Evolutionary conservation across 2,888 invertebrate species (phyloP).

Genomic region (Dasysyrphus albostriatus): DNA sequence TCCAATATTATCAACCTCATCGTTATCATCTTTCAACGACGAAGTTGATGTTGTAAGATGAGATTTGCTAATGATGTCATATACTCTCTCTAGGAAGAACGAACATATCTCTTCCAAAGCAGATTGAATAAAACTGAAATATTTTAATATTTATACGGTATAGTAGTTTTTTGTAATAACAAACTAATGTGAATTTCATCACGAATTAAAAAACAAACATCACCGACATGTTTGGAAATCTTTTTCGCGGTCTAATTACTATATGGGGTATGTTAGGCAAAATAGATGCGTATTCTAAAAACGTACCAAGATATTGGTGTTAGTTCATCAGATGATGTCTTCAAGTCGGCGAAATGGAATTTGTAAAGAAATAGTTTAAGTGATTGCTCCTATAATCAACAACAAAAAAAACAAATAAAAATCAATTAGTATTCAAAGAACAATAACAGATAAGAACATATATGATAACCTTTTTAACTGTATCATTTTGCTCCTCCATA

Average conservation of each 20-base stretch:
- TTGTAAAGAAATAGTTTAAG: slow-evolving; percentile 81
- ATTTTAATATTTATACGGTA: slow-evolving; percentile 11
- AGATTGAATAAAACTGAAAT: slow-evolving; percentile 80
- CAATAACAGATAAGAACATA: neutral
- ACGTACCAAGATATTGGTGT: slow-evolving; percentile 44
- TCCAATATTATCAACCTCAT: neutral
- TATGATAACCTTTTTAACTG: slow-evolving; percentile 45
- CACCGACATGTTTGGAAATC: slow-evolving; percentile 14
- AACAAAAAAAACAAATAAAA: neutral
- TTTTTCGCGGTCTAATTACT: slow-evolving; percentile 32
- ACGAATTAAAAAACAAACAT: neutral
- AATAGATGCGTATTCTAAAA: neutral
- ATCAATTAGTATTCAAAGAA: neutral
- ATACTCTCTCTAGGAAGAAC: slow-evolving; percentile 81
- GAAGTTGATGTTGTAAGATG: slow-evolving; percentile 77
- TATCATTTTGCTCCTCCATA: slow-evolving; percentile 27
- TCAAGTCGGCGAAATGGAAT: slow-evolving; percentile 79
- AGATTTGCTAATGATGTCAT: slow-evolving; percentile 82
- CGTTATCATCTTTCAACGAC: slow-evolving; percentile 22
- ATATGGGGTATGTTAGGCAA: slow-evolving; percentile 29
- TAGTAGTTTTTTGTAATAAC: neutral
- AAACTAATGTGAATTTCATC: neutral
- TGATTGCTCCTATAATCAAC: slow-evolving; percentile 80
- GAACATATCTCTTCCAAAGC: slow-evolving; percentile 82
- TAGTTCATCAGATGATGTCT: slow-evolving; percentile 43